A percentile compares a stretch with the other conserved stretches of the same genome.
Evolutionary conservation across 1,140 invertebrate genomes (phyloP).

Genomic region (Anadara kagoshimensis): DNA sequence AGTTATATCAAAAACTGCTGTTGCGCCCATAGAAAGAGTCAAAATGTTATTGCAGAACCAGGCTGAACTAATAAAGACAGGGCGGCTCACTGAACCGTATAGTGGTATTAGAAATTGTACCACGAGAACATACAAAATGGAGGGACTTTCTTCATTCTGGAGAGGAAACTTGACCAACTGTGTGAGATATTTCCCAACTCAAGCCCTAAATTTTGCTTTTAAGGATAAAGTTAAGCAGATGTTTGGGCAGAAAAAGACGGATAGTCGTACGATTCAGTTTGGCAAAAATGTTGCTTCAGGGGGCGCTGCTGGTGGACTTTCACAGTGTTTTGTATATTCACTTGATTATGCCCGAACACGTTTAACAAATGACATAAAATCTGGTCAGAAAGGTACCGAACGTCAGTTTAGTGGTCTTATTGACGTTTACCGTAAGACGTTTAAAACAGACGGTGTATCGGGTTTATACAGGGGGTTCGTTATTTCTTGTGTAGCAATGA

Average conservation of each 20-base stretch:
- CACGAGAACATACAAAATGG: slow-evolving; percentile 2
- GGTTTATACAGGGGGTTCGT: slow-evolving; percentile 95
- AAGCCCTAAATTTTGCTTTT: neutral
- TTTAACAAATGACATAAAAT: slow-evolving; percentile 3
- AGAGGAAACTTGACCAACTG: slow-evolving; percentile 11
- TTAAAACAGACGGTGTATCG: slow-evolving; percentile 88
- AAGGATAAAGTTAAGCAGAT: neutral
- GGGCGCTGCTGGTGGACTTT: neutral
- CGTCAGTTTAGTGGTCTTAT: slow-evolving; percentile 91
- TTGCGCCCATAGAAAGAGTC: slow-evolving; percentile 6
- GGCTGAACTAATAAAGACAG: slow-evolving; percentile 4
- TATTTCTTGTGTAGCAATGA: slow-evolving; percentile 82
- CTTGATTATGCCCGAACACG: slow-evolving; percentile 10
- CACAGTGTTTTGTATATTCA: neutral
- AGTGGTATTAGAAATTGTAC: neutral
- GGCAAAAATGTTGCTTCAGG: neutral
- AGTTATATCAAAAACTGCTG: neutral
- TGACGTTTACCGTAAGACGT: slow-evolving; percentile 91
- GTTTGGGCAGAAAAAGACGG: neutral
- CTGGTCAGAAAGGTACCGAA: slow-evolving; percentile 73
- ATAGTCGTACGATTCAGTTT: neutral
- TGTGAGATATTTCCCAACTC: slow-evolving; percentile 1
- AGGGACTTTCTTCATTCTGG: slow-evolving; percentile 4
- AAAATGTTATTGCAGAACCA: slow-evolving; percentile 11
- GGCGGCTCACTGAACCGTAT: slow-evolving; percentile 5